These are phyloP conservation scores for Megastigmus dorsalis DNA, from an alignment of 2,888 invertebrate genomes.

Conservation along the genomic window DNA sequence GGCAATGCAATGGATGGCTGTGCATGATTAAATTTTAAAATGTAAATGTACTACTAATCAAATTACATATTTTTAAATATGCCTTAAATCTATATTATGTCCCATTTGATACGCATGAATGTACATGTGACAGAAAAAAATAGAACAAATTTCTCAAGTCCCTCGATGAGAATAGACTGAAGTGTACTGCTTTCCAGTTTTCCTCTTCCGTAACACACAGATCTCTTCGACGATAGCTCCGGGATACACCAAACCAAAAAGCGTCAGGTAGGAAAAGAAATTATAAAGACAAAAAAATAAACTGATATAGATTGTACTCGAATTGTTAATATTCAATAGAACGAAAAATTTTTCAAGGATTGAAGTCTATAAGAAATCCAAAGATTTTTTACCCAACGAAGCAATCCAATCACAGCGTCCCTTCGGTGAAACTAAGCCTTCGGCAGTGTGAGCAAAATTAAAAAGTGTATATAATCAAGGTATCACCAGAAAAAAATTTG, in stretches of 20 bases:
- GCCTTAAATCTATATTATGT: too few relatives aligned
- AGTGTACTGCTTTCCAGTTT: constrained; percentile 21
- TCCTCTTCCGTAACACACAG: constrained; percentile 31
- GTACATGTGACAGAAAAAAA: too few relatives aligned
- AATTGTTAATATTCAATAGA: too few relatives aligned
- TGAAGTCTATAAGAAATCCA: too few relatives aligned
- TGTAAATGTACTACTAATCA: too few relatives aligned
- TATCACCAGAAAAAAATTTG: neutral
- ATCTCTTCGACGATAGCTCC: constrained; percentile 37
- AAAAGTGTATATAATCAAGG: constrained; percentile 8
- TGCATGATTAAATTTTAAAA: too few relatives aligned
- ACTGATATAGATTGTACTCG: too few relatives aligned
- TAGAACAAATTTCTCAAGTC: constrained; percentile 2
- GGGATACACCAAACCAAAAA: constrained; percentile 34
- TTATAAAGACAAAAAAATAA: neutral
- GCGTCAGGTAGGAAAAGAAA: constrained; percentile 20
- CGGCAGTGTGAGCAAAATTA: neutral
- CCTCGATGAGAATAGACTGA: constrained; percentile 32
- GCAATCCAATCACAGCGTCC: neutral
- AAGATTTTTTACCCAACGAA: constrained; percentile 2
- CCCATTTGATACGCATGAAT: too few relatives aligned
- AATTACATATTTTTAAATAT: too few relatives aligned
- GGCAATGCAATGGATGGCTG: too few relatives aligned
- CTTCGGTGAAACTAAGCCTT: neutral
- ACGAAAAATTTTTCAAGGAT: neutral